Base-by-base conservation (phyloP, 2,113 vertebrate species). In the Hyla sarda region DNA sequence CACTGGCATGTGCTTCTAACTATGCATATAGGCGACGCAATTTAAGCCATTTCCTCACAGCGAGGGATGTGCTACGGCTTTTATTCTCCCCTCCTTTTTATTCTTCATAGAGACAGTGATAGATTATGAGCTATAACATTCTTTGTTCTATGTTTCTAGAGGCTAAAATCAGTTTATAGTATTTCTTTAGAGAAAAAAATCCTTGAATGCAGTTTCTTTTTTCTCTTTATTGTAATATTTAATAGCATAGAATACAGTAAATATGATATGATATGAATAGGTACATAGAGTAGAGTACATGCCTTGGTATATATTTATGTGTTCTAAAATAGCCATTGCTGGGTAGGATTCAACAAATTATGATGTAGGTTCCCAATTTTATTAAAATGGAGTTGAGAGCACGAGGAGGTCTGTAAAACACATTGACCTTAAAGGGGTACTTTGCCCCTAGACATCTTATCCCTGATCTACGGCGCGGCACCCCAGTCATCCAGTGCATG, bases 31-130 rank as follows among this genome's bases (percentile, higher is more conserved):
- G 76, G 69, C 48, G 23, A 54, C 67, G 45, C 80, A 85, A 13
- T 90, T 89, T 83, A 87, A 52, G 11, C 78, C 0, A 0, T 84
- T 78, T 25, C 80, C 48, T 88, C 77, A 76, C 77, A 89, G 89
- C 48, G 21, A 90, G 87, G 62, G 52, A 19, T 76, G 41, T 65
- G 78, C 34, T 10, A 37, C 50, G 2, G 47, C 12, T 11, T 72
- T n/a, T 65, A 62, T 56, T 71, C 41, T 37, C 32, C 60, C 58
- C 78, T 60, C 77, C 77, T 34, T 60, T 34, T 72, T 86, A n/a
- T 75, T 88, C 86, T 82, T 82, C 87, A 19, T 75, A 82, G 65
- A 83, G 90, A 82, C 88, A n/a, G 14, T 85, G 80, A 92, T 87
- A 89, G 88, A 88, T 90, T 85, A 71, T 86, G 48, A 87, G 11